These are phyloP conservation scores for Girardinichthys multiradiatus DNA, from an alignment of 2,113 vertebrate genomes.

Conservation along the genomic window DNA sequence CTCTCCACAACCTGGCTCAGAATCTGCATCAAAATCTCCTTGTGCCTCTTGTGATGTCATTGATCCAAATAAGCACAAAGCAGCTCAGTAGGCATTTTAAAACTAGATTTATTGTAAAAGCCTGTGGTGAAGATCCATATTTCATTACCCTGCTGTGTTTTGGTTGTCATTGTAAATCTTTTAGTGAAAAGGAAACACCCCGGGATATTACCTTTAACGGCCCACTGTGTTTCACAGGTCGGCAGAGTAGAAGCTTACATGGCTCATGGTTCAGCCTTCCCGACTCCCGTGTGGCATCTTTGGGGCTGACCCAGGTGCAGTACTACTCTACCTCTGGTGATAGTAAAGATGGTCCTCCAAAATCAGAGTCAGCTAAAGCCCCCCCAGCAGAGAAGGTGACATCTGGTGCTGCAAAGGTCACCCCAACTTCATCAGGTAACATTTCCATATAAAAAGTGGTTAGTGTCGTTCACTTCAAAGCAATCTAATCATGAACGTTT, in stretches of 20 bases:
- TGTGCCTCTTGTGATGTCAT: background rate
- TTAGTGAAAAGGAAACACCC: background rate
- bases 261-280: constrained; percentile 76
- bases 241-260: constrained; percentile 77
- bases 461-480: background rate
- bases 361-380: constrained; percentile 33
- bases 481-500: background rate
- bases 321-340: constrained; percentile 83
- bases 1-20: background rate
- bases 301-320: constrained; percentile 80
- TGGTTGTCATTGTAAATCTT: background rate
- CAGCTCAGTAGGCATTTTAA: background rate
- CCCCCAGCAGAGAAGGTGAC: constrained; percentile 46
- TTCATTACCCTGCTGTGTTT: background rate
- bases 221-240: constrained; percentile 77
- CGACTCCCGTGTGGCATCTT: constrained; percentile 73
- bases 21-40: background rate
- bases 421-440: constrained; percentile 52
- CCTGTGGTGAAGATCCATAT: background rate
- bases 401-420: constrained; percentile 38
- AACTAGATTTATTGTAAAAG: background rate
- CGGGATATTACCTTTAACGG: background rate
- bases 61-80: background rate
- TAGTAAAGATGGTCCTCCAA: constrained; percentile 72
- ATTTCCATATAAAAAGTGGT: background rate